Percentiles rank a stretch among this genome's conserved stretches.
These are phyloP conservation scores for Pelobates fuscus DNA, from an alignment of 2,113 vertebrate genomes.

Conservation along the genomic window DNA sequence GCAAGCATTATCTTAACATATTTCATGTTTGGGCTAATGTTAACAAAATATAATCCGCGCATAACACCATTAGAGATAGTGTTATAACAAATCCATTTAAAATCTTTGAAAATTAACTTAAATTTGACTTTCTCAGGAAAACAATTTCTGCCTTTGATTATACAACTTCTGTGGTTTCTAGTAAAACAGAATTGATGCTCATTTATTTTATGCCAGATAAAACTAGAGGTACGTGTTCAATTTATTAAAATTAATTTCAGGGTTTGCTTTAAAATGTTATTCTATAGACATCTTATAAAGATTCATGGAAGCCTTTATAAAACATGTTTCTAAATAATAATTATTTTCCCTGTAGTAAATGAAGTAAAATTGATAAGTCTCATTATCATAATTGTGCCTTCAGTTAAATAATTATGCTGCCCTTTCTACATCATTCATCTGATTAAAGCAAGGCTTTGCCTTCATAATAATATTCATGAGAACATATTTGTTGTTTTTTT, in stretches of 20 bases:
- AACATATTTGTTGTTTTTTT: neutral
- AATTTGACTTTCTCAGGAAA: too few relatives aligned
- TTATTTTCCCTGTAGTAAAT: slow-evolving; percentile 17
- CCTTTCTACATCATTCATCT: slow-evolving; percentile 28
- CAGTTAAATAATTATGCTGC: slow-evolving; percentile 35
- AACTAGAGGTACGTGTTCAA: neutral
- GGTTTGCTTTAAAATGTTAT: neutral
- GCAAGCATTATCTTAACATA: too few relatives aligned
- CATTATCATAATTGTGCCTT: slow-evolving; percentile 36
- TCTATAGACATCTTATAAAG: neutral
- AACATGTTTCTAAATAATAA: slow-evolving; percentile 10
- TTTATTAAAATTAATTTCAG: neutral
- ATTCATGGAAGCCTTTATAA: slow-evolving; percentile 13
- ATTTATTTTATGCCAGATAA: too few relatives aligned
- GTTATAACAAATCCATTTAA: too few relatives aligned
- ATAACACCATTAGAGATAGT: too few relatives aligned
- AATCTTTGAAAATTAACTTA: too few relatives aligned
- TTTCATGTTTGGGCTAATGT: too few relatives aligned
- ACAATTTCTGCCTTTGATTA: too few relatives aligned
- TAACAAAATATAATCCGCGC: too few relatives aligned
- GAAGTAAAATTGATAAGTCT: slow-evolving; percentile 19
- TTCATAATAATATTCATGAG: slow-evolving; percentile 34
- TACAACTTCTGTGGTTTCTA: too few relatives aligned
- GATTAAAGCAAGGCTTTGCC: slow-evolving; percentile 18
- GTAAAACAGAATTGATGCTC: too few relatives aligned